Percentiles rank a stretch among this genome's conserved stretches.
phyloP scores from a whole-genome alignment of 1,140 invertebrate species.

The Neodiprion pinetum region DNA sequence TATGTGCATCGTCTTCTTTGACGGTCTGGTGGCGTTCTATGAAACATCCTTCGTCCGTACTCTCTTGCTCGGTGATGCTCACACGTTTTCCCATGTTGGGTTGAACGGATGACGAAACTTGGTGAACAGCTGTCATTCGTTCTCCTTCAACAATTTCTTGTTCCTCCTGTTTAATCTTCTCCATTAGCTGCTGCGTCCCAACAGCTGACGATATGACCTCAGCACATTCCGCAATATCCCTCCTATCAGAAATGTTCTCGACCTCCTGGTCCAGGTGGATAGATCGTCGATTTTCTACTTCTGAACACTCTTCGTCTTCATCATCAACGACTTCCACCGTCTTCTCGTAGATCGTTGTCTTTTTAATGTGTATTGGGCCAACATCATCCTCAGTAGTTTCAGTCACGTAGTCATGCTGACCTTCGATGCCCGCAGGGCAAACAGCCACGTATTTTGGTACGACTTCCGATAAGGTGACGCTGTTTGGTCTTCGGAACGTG shows the following conservation, averaged over 20 bases:
- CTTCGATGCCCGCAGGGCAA: conserved; percentile 49
- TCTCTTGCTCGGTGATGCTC: conserved; percentile 40
- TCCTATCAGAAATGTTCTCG: conserved; percentile 36
- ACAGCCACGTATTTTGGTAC: conserved; percentile 46
- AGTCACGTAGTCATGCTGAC: conserved; percentile 54
- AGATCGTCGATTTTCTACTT: conserved; percentile 13
- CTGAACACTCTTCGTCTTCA: conserved; percentile 21
- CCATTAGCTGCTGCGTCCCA: conserved; percentile 51
- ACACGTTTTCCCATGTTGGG: conserved; percentile 38
- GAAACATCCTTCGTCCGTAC: conserved; percentile 21
- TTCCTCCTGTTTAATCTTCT: conserved; percentile 45
- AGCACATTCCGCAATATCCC: conserved; percentile 38
- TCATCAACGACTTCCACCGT: conserved; percentile 47
- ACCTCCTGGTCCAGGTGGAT: conserved; percentile 40
- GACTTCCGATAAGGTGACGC: conserved; percentile 37
- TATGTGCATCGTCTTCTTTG: conserved; percentile 12
- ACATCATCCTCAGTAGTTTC: conserved; percentile 55
- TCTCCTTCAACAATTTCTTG: conserved; percentile 40
- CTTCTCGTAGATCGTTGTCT: conserved; percentile 56
- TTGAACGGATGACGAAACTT: conserved; percentile 34
- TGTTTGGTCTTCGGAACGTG: conserved; percentile 7
- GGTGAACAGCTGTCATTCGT: conserved; percentile 33
- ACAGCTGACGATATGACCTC: conserved; percentile 49
- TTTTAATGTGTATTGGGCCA: conserved; percentile 53
- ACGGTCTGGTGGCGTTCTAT: background rate